These are phyloP conservation scores for Archocentrus centrarchus DNA, from an alignment of 2,113 vertebrate species.

Conservation along the genomic window DNA sequence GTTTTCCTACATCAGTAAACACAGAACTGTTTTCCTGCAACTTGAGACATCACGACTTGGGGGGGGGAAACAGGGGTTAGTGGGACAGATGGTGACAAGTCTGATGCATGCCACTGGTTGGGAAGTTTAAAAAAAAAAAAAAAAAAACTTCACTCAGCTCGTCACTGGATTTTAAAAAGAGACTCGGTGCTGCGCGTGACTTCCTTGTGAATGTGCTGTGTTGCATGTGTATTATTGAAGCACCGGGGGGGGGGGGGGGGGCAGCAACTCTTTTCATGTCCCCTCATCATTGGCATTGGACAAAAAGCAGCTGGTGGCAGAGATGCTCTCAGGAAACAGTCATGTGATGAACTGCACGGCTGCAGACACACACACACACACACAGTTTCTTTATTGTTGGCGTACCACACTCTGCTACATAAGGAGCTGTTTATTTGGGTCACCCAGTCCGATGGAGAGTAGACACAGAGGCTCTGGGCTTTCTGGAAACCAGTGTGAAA, in stretches of 20 bases:
- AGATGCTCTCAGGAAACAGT: conserved; percentile 38
- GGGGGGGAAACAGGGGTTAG: not conserved
- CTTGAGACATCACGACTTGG: not conserved
- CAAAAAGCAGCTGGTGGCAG: conserved; percentile 53
- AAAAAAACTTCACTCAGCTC: conserved; percentile 17
- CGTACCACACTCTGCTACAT: not conserved
- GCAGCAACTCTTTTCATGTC: conserved; percentile 20
- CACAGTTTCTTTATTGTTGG: conserved; percentile 37
- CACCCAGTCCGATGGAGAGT: conserved; percentile 24
- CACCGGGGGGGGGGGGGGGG: conserved; percentile 20
- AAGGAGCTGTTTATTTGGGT: conserved; percentile 67
- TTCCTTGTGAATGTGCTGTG: conserved; percentile 41
- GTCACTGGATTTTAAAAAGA: not conserved
- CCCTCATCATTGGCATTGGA: conserved; percentile 2
- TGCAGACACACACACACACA: not conserved
- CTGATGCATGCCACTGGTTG: conserved; percentile 8
- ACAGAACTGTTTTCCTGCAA: conserved; percentile 7
- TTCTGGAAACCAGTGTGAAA: not conserved
- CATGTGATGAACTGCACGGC: conserved; percentile 45
- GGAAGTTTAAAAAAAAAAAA: conserved; percentile 1
- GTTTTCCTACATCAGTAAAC: conserved; percentile 14
- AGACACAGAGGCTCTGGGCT: not conserved
- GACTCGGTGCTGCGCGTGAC: conserved; percentile 1
- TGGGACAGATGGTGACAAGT: conserved; percentile 17
- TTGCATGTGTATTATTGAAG: conserved; percentile 34